A percentile compares a stretch with the other conserved stretches of the same genome.
Evolutionary conservation across 2,888 invertebrate genomes (phyloP).

Genomic region (Cantharis lateralis): DNA sequence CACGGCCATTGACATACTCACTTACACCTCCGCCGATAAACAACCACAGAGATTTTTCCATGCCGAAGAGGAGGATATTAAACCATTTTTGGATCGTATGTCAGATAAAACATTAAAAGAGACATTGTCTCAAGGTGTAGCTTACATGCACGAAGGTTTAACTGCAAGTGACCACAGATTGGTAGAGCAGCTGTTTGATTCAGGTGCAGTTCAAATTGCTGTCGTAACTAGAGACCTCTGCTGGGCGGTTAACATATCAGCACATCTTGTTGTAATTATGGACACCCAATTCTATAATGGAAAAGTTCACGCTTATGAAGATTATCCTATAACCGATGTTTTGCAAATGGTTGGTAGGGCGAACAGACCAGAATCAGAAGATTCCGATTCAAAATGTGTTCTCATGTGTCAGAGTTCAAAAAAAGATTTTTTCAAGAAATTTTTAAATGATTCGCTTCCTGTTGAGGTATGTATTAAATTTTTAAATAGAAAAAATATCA

Average conservation of each 20-base stretch:
- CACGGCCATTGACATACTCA: conserved; percentile 95
- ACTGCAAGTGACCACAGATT: conserved; percentile 81
- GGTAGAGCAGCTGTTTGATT: conserved; percentile 91
- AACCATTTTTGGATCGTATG: conserved; percentile 86
- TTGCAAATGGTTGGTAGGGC: conserved; percentile 98
- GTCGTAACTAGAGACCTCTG: conserved; percentile 91
- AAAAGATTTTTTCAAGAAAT: conserved; percentile 98
- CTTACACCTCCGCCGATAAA: conserved; percentile 89
- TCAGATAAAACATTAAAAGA: conserved; percentile 90
- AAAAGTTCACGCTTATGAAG: conserved; percentile 86
- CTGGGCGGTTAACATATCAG: conserved; percentile 88
- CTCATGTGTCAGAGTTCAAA: conserved; percentile 97
- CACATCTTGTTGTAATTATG: conserved; percentile 95
- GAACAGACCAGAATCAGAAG: conserved; percentile 82
- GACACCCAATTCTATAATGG: conserved; percentile 94
- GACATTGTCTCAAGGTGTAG: conserved; percentile 92
- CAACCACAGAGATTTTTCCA: conserved; percentile 88
- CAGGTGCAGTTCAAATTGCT: conserved; percentile 90
- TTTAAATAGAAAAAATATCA: background rate
- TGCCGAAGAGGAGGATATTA: conserved; percentile 82
- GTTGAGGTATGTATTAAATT: conserved; percentile 69
- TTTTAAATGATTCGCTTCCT: conserved; percentile 94
- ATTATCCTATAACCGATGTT: conserved; percentile 96
- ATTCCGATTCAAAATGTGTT: conserved; percentile 93
- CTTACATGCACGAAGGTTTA: conserved; percentile 95